Conservation (phyloP, 2,888 invertebrate genomes). For the Melangyna quadrimaculata region DNA sequence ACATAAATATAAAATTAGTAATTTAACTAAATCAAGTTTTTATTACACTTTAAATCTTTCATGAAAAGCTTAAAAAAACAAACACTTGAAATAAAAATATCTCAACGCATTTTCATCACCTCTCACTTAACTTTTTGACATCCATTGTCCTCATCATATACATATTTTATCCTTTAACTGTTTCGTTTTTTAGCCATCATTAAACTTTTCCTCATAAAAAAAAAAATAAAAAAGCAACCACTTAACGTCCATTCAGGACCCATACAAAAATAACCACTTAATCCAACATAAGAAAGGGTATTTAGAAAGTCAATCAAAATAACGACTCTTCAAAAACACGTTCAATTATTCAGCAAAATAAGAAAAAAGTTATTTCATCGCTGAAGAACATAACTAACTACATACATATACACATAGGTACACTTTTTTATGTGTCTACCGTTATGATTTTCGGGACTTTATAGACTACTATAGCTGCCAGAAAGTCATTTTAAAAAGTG, state of each 20-base stretch:
- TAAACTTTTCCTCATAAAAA: background rate
- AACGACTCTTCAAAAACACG: constrained; percentile 9
- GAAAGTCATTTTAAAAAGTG: background rate
- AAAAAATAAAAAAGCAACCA: background rate
- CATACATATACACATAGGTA: background rate
- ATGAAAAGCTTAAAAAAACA: background rate
- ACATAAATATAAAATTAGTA: background rate
- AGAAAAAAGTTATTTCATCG: background rate
- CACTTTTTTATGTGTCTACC: constrained; percentile 16
- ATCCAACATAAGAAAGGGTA: background rate
- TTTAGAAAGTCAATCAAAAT: constrained; percentile 10
- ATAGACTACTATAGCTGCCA: background rate
- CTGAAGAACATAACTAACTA: background rate
- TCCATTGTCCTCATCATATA: background rate
- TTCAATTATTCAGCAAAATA: constrained; percentile 4
- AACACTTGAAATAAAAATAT: background rate
- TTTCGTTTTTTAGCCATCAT: background rate
- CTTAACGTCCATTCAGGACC: background rate
- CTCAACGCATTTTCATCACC: background rate
- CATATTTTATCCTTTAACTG: background rate
- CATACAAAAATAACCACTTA: background rate
- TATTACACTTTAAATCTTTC: too few species aligned
- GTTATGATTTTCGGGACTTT: background rate
- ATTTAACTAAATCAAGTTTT: too few species aligned
- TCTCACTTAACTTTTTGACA: background rate